A percentile compares a stretch with the other conserved stretches of the same genome.
These are phyloP conservation scores for Gila robusta DNA, from an alignment of 2,797 vertebrate genomes.

Conservation along the genomic window DNA sequence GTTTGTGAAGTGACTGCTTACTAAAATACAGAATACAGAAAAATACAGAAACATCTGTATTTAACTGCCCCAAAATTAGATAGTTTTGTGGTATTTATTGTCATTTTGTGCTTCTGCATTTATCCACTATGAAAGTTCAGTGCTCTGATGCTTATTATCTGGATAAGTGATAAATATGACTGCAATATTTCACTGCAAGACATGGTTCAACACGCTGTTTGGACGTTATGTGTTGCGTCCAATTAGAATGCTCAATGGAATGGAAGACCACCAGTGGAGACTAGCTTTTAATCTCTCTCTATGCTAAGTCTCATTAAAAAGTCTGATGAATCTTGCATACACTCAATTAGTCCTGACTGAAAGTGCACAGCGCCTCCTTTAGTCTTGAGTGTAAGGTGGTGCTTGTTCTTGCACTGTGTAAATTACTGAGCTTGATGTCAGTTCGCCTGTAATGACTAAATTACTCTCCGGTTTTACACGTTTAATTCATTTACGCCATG, in stretches of 20 bases:
- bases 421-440: slow-evolving; percentile 35
- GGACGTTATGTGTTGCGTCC: slow-evolving; percentile 44
- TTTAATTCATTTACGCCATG: neutral
- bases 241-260: slow-evolving; percentile 61
- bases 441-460: slow-evolving; percentile 22
- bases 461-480: neutral
- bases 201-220: slow-evolving; percentile 48
- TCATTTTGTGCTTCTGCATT: slow-evolving; percentile 1
- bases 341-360: slow-evolving; percentile 41
- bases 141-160: slow-evolving; percentile 30
- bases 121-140: neutral
- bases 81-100: neutral
- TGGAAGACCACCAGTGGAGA: slow-evolving; percentile 63
- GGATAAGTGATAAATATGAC: slow-evolving; percentile 44
- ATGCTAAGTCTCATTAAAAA: slow-evolving; percentile 71
- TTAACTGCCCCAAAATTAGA: neutral
- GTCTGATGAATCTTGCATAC: slow-evolving; percentile 66
- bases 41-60: slow-evolving; percentile 4
- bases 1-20: slow-evolving; percentile 7
- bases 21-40: neutral
- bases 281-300: slow-evolving; percentile 64
- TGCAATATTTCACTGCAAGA: slow-evolving; percentile 42
- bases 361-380: slow-evolving; percentile 38
- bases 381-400: slow-evolving; percentile 36
- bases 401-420: slow-evolving; percentile 38